Conservation (phyloP, 2,797 vertebrate species). For the Psittacula echo region DNA sequence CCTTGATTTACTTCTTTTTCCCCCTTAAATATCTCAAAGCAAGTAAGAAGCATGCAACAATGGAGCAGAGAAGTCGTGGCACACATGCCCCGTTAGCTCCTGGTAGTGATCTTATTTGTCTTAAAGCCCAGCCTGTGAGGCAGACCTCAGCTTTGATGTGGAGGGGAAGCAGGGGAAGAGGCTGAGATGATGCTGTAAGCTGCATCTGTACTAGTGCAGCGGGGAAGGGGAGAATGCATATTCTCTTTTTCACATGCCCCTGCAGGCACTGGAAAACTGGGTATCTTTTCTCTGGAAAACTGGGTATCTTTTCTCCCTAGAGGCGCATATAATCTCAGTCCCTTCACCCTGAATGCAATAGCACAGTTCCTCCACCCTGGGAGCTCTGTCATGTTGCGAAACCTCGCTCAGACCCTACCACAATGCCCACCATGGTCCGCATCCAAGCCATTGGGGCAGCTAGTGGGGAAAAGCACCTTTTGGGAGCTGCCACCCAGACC, state of each 20-base stretch:
- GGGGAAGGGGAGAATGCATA: neutral
- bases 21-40: neutral
- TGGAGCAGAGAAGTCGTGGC: neutral
- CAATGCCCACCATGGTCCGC: rapidly evolving
- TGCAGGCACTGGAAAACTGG: neutral
- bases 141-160: neutral
- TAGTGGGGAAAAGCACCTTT: neutral
- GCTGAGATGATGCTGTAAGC: neutral
- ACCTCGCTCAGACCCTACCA: neutral
- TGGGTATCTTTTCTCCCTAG: neutral
- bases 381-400: neutral
- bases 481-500: neutral
- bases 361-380: neutral
- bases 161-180: neutral
- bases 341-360: neutral
- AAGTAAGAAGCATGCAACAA: neutral
- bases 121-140: neutral
- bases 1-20: neutral
- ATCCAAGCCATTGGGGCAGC: rapidly evolving
- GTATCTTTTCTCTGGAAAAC: neutral
- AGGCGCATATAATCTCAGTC: neutral
- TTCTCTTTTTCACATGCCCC: neutral
- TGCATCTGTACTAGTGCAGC: neutral
- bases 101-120: neutral
- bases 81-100: neutral